Evolutionary conservation across 2,113 vertebrate species (phyloP), one percentile per base, ranked within the genome.

Genomic region (Hippoglossus stenolepis): DNA sequence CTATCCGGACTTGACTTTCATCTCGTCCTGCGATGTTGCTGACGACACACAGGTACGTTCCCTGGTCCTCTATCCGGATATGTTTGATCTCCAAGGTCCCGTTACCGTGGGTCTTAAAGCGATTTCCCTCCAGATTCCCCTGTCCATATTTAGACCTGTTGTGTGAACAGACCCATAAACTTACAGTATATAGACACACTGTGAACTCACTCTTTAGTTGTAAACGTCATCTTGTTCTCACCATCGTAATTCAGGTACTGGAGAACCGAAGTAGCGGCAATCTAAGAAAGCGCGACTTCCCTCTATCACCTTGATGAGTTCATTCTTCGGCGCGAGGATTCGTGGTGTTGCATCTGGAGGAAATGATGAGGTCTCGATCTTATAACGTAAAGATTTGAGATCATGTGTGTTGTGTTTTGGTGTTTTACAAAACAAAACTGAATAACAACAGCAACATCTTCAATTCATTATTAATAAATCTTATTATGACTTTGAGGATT

Each of bases 141-240:
- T 97, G 95, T 75, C 97, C 98, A 1, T 96, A 97, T 95, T 96
- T 99, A 93, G 98, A 97, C 98, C 98, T 99, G 73, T 61, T 99
- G 73, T 61, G 63, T 58, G 51, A 58, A 51, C 15, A 75, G n/a
- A 76, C 2, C 40, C 40, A 9, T 4, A n/a, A 69, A 2, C 11
- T 69, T n/a, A 73, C 59, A 81, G 53, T 54, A 24, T 3, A 24
- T 8, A 57, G 7, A 71, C 12, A 77, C 14, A 35, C 4, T 38
- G 17, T 70, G 20, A 73, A 24, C 18, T n/a, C 8, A n/a, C 3
- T 20, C 11, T 51, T 12, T 12, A 18, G 3, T 43, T 12, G 18
- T 8, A 54, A 70, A 9, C n/a, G 3, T 67, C 10, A 43, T 21
- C 28, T n/a, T 63, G 5, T 43, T 67, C 94, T 96, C 95, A 99